Percentiles rank a stretch among this genome's conserved stretches.
Conservation (phyloP, 2,113 vertebrate genomes). For the Donacobius atricapilla region DNA sequence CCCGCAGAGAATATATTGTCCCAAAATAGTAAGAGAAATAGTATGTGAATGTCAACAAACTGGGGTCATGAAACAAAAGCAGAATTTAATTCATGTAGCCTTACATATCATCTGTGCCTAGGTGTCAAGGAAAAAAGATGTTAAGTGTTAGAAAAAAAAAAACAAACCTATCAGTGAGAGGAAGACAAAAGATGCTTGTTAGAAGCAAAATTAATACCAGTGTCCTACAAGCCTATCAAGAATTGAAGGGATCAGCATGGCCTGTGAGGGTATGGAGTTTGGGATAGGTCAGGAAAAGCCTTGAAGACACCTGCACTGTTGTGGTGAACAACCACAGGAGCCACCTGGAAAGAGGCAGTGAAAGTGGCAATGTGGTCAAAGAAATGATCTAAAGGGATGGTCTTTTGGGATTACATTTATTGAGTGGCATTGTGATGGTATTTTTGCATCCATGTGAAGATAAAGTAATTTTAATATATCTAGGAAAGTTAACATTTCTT, state of each 20-base stretch:
- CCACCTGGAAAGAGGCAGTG: background rate
- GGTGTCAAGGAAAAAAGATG: background rate
- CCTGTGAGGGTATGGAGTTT: background rate
- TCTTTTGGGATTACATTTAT: background rate
- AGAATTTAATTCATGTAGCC: background rate
- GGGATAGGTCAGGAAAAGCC: background rate
- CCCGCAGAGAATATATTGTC: background rate
- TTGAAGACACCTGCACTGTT: rapidly evolving
- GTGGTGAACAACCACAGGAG: background rate
- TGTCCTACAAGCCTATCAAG: background rate
- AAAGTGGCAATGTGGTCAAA: background rate
- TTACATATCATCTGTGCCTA: background rate
- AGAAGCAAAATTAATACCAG: background rate
- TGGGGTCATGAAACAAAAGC: background rate
- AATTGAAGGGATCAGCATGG: background rate
- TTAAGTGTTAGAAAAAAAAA: background rate
- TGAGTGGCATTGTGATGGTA: background rate
- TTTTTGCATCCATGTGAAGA: background rate
- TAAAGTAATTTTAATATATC: background rate
- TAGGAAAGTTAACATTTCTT: background rate
- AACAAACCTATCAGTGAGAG: background rate
- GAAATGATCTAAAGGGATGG: background rate
- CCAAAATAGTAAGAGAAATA: background rate
- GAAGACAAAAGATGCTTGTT: background rate
- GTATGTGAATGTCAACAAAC: background rate